Conservation (phyloP, 2,797 vertebrate genomes). For the Tenualosa ilisha region DNA sequence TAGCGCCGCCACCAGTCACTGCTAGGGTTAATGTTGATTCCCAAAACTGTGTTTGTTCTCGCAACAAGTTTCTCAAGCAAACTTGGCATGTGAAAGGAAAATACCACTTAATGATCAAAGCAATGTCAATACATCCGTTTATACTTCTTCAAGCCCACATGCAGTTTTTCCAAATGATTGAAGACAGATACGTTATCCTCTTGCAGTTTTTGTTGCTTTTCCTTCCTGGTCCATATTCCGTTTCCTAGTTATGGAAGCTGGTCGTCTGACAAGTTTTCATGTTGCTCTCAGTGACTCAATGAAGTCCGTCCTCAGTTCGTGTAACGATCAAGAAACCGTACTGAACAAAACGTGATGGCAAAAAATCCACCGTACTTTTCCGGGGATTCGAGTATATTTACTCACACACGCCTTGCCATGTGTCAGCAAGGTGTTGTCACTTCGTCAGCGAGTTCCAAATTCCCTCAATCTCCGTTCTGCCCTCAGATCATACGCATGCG, state of each 20-base stretch:
- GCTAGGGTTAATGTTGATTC: background rate
- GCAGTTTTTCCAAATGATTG: constrained; percentile 17
- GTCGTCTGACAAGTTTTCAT: constrained; percentile 23
- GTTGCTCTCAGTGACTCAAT: constrained; percentile 1
- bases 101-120: background rate
- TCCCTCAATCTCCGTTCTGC: constrained; percentile 15
- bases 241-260: constrained; percentile 26
- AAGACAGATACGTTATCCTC: background rate
- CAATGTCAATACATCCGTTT: background rate
- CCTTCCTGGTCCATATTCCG: constrained; percentile 25
- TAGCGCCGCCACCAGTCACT: background rate
- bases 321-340: background rate
- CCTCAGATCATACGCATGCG: background rate
- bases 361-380: background rate
- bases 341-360: background rate
- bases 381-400: background rate
- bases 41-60: constrained; percentile 11
- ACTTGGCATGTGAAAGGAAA: background rate
- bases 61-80: background rate
- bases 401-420: constrained; percentile 18
- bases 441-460: constrained; percentile 22
- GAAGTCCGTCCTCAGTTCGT: background rate
- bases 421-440: constrained; percentile 25
- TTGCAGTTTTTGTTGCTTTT: constrained; percentile 14
- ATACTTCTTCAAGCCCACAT: background rate